Evolutionary conservation across 2,797 vertebrate species (phyloP).

Genomic region (Falco novaeseelandiae): DNA sequence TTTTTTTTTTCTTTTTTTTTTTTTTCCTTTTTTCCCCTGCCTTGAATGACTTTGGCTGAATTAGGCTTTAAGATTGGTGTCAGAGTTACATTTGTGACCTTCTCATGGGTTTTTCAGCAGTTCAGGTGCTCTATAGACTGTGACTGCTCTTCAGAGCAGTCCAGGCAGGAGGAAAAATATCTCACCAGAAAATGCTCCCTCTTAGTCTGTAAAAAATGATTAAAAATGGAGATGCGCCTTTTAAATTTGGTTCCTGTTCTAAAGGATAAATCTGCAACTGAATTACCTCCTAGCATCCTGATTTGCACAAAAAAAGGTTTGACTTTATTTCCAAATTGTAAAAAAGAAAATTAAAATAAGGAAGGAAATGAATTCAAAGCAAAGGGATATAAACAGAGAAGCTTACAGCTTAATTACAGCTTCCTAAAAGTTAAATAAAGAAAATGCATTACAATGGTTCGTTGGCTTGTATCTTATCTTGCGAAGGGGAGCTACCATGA

Average conservation of each 20-base stretch:
- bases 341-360: not conserved
- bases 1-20: not conserved
- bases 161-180: not conserved
- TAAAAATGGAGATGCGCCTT: not conserved
- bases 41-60: not conserved
- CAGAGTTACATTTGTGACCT: not conserved
- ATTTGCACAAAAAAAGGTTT: not conserved
- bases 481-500: not conserved
- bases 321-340: not conserved
- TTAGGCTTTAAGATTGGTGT: not conserved
- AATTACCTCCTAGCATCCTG: not conserved
- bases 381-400: not conserved
- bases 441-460: not conserved
- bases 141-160: not conserved
- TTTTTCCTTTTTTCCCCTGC: not conserved
- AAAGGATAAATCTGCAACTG: not conserved
- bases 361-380: not conserved
- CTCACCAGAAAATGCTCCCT: not conserved
- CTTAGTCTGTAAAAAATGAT: not conserved
- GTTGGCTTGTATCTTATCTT: conserved; percentile 9
- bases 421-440: conserved; percentile 24
- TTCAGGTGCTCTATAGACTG: not conserved
- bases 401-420: conserved; percentile 19
- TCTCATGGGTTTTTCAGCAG: not conserved
- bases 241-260: not conserved